Conservation (phyloP, 2,797 vertebrate species). For the Thunnus albacares region DNA sequence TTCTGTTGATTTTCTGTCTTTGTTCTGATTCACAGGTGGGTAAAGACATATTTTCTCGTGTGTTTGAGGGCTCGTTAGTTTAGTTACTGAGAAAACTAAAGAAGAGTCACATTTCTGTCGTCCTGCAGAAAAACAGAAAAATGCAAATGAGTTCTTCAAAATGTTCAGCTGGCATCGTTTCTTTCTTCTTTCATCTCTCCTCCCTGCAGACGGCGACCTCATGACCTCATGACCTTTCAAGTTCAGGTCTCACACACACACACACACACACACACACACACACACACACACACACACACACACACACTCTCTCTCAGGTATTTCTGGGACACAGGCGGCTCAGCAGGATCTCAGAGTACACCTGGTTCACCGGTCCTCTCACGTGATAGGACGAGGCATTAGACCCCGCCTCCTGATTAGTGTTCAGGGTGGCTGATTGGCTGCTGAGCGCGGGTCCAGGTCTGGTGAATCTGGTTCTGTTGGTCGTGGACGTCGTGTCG, state of each 20-base stretch:
- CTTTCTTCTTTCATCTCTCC: too few relatives aligned
- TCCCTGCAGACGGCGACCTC: too few relatives aligned
- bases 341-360: conserved; percentile 97
- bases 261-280: background rate
- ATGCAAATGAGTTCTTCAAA: too few relatives aligned
- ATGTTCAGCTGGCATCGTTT: too few relatives aligned
- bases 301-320: conserved; percentile 38
- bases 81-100: too few relatives aligned
- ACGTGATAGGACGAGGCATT: conserved; percentile 88
- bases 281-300: conserved; percentile 1
- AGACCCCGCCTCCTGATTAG: conserved; percentile 73
- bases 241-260: background rate
- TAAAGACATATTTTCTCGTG: too few relatives aligned
- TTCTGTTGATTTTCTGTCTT: too few relatives aligned
- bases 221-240: too few relatives aligned
- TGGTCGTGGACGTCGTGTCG: background rate
- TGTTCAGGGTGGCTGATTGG: conserved; percentile 24
- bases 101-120: too few relatives aligned
- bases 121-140: too few relatives aligned
- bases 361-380: conserved; percentile 93
- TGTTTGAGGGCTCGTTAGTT: too few relatives aligned
- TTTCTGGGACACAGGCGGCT: conserved; percentile 90
- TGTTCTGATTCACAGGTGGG: too few relatives aligned
- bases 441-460: conserved; percentile 1
- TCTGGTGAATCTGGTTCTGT: conserved; percentile 50